Base-by-base conservation (phyloP, 2,888 invertebrate genomes). In the Reticulitermes lucifugus region DNA sequence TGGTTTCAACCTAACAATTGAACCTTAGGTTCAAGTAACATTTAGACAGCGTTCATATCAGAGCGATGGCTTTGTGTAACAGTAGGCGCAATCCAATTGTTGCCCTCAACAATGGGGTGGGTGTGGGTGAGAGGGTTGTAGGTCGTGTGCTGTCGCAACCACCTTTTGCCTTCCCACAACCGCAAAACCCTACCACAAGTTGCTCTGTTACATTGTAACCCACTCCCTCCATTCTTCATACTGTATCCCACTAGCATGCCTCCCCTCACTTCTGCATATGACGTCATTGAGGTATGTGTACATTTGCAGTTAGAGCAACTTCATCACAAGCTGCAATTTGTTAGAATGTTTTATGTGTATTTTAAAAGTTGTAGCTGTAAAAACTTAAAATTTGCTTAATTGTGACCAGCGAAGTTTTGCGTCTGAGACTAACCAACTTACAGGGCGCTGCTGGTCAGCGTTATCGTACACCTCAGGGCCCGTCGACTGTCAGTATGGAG, bases 91-190 rank as follows among this genome's bases (percentile, higher is more conserved):
- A 71, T 80, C 59, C 46, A 80, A 80, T 80, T 80, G 80, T 80
- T 80, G n/a, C 59, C 59, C 80, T 21, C 25, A 60, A 80, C 80
- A 80, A 80, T 80, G 35, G 59, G 55, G 80, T 29, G 80, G 80
- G 60, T 29, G 80, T 22, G 79, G 43, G 70, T 29, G 70, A 70
- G 21, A 35, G 29, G 59, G 59, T 14, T 51, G 59, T 51, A 59
- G 79, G 80, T 80, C 59, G 80, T 80, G 80, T 80, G 79, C 79
- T 79, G 59, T 80, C 80, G 55, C 22, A 29, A 35, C 60, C 80
- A 60, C 80, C 80, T 80, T 80, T 80, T 35, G 80, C 79, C 80
- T 80, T 80, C 80, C 80, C 80, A 80, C 80, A 55, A 80, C 80
- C 80, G 51, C 73, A 10, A 18, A 73, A 21, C 60, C 80, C 21